Evolutionary conservation across 2,888 invertebrate genomes (phyloP).

Genomic region (Unio delphinus): DNA sequence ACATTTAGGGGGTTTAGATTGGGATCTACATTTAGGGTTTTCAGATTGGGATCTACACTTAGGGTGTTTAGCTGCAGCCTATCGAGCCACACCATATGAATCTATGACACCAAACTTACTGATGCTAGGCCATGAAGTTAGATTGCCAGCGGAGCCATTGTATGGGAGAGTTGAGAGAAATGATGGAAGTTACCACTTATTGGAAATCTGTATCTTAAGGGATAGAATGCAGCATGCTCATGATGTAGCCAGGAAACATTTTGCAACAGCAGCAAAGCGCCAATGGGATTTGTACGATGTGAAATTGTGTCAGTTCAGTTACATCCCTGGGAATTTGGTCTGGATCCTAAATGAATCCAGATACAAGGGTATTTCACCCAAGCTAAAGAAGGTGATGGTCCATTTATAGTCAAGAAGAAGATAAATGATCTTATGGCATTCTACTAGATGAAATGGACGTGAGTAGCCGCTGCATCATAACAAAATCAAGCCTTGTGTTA

Average conservation of each 20-base stretch:
- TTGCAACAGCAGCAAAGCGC: conserved; percentile 3
- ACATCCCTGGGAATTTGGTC: not conserved
- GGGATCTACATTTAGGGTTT: no score
- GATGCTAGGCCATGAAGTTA: conserved; percentile 26
- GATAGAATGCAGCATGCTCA: conserved; percentile 7
- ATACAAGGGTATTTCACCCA: conserved; percentile 4
- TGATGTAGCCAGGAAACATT: conserved; percentile 11
- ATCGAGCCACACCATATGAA: conserved; percentile 21
- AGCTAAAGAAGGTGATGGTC: conserved; percentile 1
- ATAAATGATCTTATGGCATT: not conserved
- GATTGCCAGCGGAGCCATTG: conserved; percentile 21
- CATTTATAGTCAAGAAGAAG: conserved; percentile 3
- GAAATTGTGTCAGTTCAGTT: not conserved
- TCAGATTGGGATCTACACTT: conserved; percentile 29
- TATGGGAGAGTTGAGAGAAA: conserved; percentile 4
- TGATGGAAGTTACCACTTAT: conserved; percentile 3
- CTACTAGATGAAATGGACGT: no score
- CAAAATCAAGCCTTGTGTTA: no score
- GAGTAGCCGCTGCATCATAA: no score
- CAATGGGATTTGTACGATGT: conserved; percentile 15
- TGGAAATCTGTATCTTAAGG: conserved; percentile 8
- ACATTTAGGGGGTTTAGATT: no score
- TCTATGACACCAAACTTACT: conserved; percentile 27
- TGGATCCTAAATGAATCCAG: not conserved
- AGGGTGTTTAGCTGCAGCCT: conserved; percentile 24